Percentiles rank a stretch among this genome's conserved stretches.
These are phyloP conservation scores for Lampris megalopsis DNA, from an alignment of 2,113 vertebrate species.

Conservation along the genomic window DNA sequence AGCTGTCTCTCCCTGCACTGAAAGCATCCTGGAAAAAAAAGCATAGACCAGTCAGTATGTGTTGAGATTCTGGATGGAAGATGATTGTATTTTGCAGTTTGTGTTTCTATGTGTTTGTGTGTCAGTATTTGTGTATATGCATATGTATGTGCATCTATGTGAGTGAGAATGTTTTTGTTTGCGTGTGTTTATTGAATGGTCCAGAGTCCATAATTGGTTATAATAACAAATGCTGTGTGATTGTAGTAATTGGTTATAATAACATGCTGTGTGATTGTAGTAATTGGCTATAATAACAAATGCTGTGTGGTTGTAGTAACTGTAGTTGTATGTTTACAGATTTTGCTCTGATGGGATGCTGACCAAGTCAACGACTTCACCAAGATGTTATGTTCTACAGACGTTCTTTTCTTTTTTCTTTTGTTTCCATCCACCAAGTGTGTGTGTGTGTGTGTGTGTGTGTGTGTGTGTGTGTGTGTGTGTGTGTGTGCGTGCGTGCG, in stretches of 20 bases:
- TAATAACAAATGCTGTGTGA: slow-evolving; percentile 64
- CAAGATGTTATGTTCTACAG: slow-evolving; percentile 32
- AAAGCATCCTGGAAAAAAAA: slow-evolving; percentile 33
- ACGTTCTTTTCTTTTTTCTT: slow-evolving; percentile 42
- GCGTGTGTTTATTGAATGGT: slow-evolving; percentile 36
- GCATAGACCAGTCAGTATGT: slow-evolving; percentile 32
- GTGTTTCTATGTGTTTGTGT: slow-evolving; percentile 25
- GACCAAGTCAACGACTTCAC: slow-evolving; percentile 56
- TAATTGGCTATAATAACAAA: slow-evolving; percentile 59
- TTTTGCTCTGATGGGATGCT: slow-evolving; percentile 61
- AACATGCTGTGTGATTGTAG: slow-evolving; percentile 56
- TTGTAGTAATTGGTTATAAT: slow-evolving; percentile 51
- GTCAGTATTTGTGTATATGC: neutral
- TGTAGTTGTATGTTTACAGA: slow-evolving; percentile 4
- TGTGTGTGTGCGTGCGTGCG: slow-evolving; percentile 12
- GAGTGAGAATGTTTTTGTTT: too few species aligned
- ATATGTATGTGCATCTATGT: too few species aligned
- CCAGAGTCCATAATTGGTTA: slow-evolving; percentile 40
- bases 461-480: slow-evolving; percentile 12
- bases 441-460: slow-evolving; percentile 25
- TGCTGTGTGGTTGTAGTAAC: slow-evolving; percentile 59
- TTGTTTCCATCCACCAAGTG: slow-evolving; percentile 32
- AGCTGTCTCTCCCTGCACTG: neutral
- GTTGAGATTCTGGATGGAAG: slow-evolving; percentile 18
- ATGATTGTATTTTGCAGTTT: slow-evolving; percentile 29